Percentiles rank a stretch among this genome's conserved stretches.
Conservation (phyloP, 2,888 invertebrate genomes). For the Drosophila ochracea region DNA sequence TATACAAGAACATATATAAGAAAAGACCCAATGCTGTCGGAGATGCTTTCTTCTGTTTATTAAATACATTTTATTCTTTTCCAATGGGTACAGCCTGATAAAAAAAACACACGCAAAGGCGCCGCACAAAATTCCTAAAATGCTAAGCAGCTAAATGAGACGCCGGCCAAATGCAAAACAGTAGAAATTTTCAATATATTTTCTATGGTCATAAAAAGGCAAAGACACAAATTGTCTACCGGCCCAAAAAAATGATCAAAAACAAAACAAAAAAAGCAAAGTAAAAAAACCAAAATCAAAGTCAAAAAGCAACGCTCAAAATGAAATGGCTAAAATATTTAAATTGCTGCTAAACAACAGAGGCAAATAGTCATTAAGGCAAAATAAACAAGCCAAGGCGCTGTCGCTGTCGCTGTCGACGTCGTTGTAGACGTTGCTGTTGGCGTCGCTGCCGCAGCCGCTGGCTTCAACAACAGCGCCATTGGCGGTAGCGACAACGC, state of each 20-base stretch:
- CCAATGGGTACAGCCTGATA: not conserved
- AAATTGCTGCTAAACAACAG: constrained; percentile 74
- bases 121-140: constrained; percentile 20
- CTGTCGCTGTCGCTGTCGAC: not conserved
- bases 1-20: not conserved
- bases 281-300: constrained; percentile 3
- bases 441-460: not conserved
- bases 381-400: constrained; percentile 67
- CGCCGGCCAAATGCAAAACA: constrained; percentile 45
- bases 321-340: constrained; percentile 78
- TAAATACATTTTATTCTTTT: not conserved
- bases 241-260: constrained; percentile 12
- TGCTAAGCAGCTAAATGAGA: constrained; percentile 5
- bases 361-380: constrained; percentile 71
- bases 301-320: constrained; percentile 38
- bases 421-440: not conserved
- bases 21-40: not conserved
- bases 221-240: constrained; percentile 44
- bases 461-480: constrained; percentile 4
- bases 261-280: constrained; percentile 9
- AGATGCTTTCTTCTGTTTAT: not conserved
- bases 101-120: constrained; percentile 1
- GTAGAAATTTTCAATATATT: constrained; percentile 68
- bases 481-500: constrained; percentile 66
- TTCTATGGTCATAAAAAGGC: constrained; percentile 39